Evolutionary conservation across 2,113 vertebrate genomes (phyloP).

Genomic region (Scomber japonicus): DNA sequence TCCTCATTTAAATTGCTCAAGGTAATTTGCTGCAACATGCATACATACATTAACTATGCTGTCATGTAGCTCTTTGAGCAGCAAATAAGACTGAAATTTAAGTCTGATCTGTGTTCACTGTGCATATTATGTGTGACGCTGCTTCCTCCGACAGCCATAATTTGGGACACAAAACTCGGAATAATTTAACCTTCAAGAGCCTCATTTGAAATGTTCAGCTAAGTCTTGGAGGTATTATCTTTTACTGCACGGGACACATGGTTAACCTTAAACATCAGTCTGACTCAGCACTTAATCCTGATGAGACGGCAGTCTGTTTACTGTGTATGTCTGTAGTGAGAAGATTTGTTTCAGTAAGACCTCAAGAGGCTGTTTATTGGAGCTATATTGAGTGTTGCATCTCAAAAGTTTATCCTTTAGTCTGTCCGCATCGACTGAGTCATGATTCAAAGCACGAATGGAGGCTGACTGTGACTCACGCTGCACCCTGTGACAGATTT

Average conservation of each 20-base stretch:
- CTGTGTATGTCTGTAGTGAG: conserved; percentile 3
- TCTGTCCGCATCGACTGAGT: conserved; percentile 65
- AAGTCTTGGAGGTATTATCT: conserved; percentile 11
- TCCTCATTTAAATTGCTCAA: conserved; percentile 37
- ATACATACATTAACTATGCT: not conserved
- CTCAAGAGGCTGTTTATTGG: conserved; percentile 30
- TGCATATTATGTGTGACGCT: conserved; percentile 23
- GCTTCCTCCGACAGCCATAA: conserved; percentile 15
- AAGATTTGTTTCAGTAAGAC: conserved; percentile 41
- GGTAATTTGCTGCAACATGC: conserved; percentile 52
- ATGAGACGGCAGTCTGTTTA: conserved; percentile 1
- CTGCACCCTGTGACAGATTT: conserved; percentile 66
- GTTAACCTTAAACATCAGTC: conserved; percentile 34
- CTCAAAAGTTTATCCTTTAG: conserved; percentile 63
- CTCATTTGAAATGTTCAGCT: conserved; percentile 21
- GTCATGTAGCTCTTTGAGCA: conserved; percentile 39
- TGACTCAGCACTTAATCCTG: conserved; percentile 54
- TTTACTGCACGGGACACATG: conserved; percentile 8
- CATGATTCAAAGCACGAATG: conserved; percentile 67
- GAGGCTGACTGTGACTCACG: conserved; percentile 69
- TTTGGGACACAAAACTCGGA: conserved; percentile 54
- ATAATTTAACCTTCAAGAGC: conserved; percentile 53
- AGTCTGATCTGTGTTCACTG: conserved; percentile 40
- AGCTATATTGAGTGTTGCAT: conserved; percentile 52
- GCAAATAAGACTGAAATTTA: conserved; percentile 27